Conservation (phyloP, 1,140 invertebrate genomes). For the Glomeris maerens region DNA sequence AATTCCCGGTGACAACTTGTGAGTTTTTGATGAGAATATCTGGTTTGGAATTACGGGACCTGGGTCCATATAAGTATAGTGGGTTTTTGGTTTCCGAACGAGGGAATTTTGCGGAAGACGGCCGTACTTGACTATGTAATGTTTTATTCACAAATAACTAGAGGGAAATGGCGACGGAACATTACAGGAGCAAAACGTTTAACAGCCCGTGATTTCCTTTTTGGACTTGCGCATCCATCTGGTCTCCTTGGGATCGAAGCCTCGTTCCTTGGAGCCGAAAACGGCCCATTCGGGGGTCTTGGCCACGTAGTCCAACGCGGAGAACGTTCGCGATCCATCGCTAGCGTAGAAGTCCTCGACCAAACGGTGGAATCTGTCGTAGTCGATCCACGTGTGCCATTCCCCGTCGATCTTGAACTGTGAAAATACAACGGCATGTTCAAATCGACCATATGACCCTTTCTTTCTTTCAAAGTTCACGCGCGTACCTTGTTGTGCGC, state of each 20-base stretch:
- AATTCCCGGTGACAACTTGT: too few relatives aligned
- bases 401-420: slow-evolving; percentile 39
- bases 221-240: slow-evolving; percentile 36
- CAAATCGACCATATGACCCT: neutral
- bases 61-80: too few relatives aligned
- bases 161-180: too few relatives aligned
- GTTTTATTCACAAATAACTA: too few relatives aligned
- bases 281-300: slow-evolving; percentile 44
- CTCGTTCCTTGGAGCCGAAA: slow-evolving; percentile 39
- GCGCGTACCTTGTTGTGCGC: slow-evolving; percentile 39
- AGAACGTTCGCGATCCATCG: slow-evolving; percentile 33
- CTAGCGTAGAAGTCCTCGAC: slow-evolving; percentile 30
- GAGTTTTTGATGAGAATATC: too few relatives aligned
- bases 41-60: too few relatives aligned
- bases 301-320: slow-evolving; percentile 40
- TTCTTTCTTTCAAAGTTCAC: neutral
- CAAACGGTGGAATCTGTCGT: slow-evolving; percentile 41
- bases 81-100: too few relatives aligned
- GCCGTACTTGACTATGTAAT: too few relatives aligned
- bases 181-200: too few relatives aligned
- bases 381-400: slow-evolving; percentile 52
- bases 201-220: slow-evolving; percentile 29
- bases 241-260: slow-evolving; percentile 45
- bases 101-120: too few relatives aligned
- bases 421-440: slow-evolving; percentile 19